Base-by-base conservation (phyloP, 2,113 vertebrate species). In the Anoura caudifer region DNA sequence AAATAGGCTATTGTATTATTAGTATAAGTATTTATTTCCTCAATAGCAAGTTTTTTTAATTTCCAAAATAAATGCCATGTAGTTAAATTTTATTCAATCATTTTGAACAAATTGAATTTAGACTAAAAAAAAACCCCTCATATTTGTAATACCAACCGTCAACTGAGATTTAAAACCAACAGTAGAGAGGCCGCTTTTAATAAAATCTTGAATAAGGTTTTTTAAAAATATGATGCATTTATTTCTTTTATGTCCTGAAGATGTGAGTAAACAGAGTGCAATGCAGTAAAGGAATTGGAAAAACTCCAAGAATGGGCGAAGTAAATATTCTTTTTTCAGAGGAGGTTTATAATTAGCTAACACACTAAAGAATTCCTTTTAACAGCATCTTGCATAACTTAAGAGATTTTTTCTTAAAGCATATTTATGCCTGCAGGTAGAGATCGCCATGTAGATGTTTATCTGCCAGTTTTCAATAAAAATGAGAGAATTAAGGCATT, bases 391-490 rank as follows among this genome's bases (percentile, higher is more conserved):
- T 96, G 81, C 85, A 92, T 86, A 94, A 92, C 72, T 94, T 96
- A 87, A 61, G 69, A 90, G 16, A 92, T 92, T 93, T 96, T 97
- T 73, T 96, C 79, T 82, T 83, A 85, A 95, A 96, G 56, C 19
- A 76, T 89, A 80, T 85, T 96, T 67, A 90, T 93, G 81, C 95
- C 94, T 91, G 41, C 50, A 86, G 94, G 82, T 82, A 79, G 61
- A 95, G 36, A 92, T 94, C 73, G 87, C 47, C 61, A 52, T 69
- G n/a, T 75, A 82, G 81, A 83, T 97, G 50, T 97, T 97, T 96
- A 91, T 96, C 85, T 95, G 26, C 47, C 61, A 89, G 38, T 86
- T 85, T 96, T 92, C 61, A 61, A 38, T 85, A 93, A 94, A 95
- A 97, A 81, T 82, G 54, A 97, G 95, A 85, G 36, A 81, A 92